These are phyloP conservation scores for Tursiops truncatus DNA, from an alignment of 2,113 vertebrate species.

Conservation along the genomic window DNA sequence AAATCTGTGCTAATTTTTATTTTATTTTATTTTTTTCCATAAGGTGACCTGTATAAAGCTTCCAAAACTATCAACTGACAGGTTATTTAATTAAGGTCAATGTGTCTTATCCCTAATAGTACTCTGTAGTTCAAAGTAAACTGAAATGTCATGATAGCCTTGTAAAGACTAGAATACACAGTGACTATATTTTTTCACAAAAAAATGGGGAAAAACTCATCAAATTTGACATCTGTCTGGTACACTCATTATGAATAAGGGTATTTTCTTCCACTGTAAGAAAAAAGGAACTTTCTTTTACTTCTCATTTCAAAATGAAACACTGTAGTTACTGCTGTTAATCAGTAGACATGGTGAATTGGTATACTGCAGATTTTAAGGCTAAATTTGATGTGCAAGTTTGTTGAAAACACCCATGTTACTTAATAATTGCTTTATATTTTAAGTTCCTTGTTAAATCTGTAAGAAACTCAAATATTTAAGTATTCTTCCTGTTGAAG, in stretches of 20 bases:
- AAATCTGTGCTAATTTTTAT: not conserved
- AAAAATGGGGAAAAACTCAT: not conserved
- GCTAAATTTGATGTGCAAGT: not conserved
- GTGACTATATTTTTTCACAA: not conserved
- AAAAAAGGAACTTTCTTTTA: not conserved
- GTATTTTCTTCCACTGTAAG: slow-evolving; percentile 30
- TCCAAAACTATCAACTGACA: not conserved
- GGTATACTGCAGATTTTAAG: not conserved
- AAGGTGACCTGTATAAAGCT: not conserved
- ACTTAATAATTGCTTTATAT: not conserved
- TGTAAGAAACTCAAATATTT: slow-evolving; percentile 34
- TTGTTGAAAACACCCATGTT: not conserved
- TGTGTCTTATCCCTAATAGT: not conserved
- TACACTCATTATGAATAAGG: not conserved
- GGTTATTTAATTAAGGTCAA: not conserved
- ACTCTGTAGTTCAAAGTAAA: slow-evolving; percentile 1
- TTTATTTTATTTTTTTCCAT: not conserved
- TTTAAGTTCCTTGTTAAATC: not conserved
- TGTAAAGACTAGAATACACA: not conserved
- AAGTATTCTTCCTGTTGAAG: not conserved
- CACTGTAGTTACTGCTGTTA: not conserved
- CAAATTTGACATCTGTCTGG: not conserved
- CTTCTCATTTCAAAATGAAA: slow-evolving; percentile 48
- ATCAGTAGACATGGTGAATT: not conserved
- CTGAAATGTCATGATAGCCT: not conserved